Evolutionary conservation across 1,140 invertebrate species (phyloP), one percentile per base, ranked within the genome.

Genomic region (Hetaerina americana): DNA sequence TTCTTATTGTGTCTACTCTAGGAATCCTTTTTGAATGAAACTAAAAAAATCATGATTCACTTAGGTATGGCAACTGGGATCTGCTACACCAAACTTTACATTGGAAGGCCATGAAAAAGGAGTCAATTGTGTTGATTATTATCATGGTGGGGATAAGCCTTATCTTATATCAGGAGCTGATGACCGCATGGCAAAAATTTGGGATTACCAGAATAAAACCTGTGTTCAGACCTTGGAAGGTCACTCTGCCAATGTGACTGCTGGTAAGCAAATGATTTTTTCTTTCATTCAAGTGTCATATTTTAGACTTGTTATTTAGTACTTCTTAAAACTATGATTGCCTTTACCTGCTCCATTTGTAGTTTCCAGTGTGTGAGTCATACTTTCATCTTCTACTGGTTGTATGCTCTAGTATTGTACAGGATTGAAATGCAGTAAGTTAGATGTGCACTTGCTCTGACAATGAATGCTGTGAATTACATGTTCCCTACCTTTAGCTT

Each of bases 201-300:
- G 98, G 98, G 98, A 99, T 80, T 99, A 99, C 81, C 93, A 98
- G 80, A 99, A 99, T 81, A 99, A 99, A 83, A 99, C 96, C 0
- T 99, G 97, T 82, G 97, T 99, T 0, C 97, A 99, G 79, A 99
- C 97, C 0, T 82, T 99, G 25, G 96, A 99, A 81, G 97, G 92
- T 8, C 98, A 99, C 83, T 91, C 93, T 0, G 94, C 98, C 77
- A 99, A 99, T 80, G 94, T 99, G 69, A 93, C 95, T 0, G 86
- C 88, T 71, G 80, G 80, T 81, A 74, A 27, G 74, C 57, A 57
- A 8, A 69, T 12, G 10, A 5, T 10, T 69, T 69, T 1, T 0
- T 5, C 18, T 69, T 69, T 25, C 5, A 27, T 0, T 26, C 24
- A 25, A 26, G 10, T 25, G 24, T 24, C 26, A 10, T 67, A 6